phyloP scores from a whole-genome alignment of 2,113 vertebrate genomes.

The Pavo muticus region DNA sequence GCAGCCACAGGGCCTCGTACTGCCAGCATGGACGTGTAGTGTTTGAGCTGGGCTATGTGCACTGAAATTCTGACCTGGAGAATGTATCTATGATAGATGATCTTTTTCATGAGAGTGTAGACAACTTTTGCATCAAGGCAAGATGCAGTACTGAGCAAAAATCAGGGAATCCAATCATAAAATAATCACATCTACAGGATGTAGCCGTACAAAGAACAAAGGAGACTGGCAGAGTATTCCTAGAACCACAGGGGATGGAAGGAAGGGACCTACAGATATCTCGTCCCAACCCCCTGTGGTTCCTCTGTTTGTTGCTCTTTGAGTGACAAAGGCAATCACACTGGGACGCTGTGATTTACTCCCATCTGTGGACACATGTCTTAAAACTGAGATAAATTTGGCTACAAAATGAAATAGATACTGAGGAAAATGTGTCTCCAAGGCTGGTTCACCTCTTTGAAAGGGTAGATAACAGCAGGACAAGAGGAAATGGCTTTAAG shows the following conservation, averaged over 20 bases:
- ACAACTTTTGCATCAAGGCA: not conserved
- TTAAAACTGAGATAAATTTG: not conserved
- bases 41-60: not conserved
- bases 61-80: not conserved
- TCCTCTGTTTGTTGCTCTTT: not conserved
- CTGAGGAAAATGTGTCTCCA: not conserved
- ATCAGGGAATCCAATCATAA: not conserved
- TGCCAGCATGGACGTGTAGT: accelerated
- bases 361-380: not conserved
- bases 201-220: too few relatives aligned
- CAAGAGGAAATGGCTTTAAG: too few relatives aligned
- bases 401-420: not conserved
- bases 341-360: not conserved
- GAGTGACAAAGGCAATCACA: not conserved
- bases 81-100: not conserved
- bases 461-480: too few relatives aligned
- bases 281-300: too few relatives aligned
- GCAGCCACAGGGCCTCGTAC: not conserved
- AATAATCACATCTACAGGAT: not conserved
- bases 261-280: too few relatives aligned
- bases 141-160: not conserved
- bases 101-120: not conserved
- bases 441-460: not conserved
- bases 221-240: not conserved
- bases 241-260: too few relatives aligned